Conservation (phyloP, 2,113 vertebrate genomes). For the Sprattus sprattus region DNA sequence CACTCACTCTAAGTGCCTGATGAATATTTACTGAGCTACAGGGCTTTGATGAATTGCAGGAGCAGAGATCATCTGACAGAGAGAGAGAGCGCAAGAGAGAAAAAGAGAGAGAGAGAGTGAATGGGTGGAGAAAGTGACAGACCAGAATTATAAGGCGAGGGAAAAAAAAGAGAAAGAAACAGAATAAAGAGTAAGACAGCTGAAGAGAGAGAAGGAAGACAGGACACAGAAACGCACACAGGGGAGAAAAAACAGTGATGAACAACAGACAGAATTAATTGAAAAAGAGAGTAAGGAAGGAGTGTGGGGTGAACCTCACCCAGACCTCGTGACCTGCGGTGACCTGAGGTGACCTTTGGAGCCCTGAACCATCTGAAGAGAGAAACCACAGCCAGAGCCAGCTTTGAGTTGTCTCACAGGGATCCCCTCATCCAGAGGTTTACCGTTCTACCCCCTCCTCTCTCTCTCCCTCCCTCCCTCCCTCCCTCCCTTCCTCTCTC, state of each 20-base stretch:
- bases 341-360: neutral
- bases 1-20: slow-evolving; percentile 1
- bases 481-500: neutral
- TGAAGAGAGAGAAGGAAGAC: neutral
- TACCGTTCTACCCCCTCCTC: too few relatives aligned
- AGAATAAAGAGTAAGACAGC: neutral
- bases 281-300: neutral
- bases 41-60: neutral
- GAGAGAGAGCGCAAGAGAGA: neutral
- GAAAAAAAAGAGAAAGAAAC: neutral
- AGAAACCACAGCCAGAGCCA: neutral
- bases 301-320: neutral
- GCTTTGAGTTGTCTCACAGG: neutral
- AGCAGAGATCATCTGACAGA: neutral
- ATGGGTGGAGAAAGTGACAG: neutral
- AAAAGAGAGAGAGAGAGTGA: neutral
- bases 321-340: neutral
- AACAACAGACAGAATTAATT: neutral
- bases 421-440: neutral
- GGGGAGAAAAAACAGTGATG: neutral
- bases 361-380: neutral
- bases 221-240: neutral
- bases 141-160: neutral
- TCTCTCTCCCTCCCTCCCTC: neutral
- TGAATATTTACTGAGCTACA: slow-evolving; percentile 11